Evolutionary conservation across 2,113 vertebrate species (phyloP).

Genomic region (Bungarus multicinctus): DNA sequence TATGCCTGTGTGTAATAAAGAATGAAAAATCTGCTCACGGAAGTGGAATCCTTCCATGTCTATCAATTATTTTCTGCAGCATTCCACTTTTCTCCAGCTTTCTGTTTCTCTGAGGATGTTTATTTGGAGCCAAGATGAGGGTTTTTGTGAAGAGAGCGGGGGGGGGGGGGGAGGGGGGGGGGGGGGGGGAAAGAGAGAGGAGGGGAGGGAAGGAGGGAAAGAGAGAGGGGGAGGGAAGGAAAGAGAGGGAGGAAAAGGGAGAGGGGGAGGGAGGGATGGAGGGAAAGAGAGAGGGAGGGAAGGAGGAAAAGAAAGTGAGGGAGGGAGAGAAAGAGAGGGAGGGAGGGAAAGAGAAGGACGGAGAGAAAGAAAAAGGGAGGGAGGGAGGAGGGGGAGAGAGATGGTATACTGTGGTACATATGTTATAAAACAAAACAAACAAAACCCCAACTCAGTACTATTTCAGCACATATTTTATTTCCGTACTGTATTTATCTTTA

Average conservation of each 20-base stretch:
- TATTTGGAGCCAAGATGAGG: neutral
- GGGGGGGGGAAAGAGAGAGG: too few species aligned
- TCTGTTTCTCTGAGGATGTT: neutral
- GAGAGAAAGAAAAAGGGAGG: too few species aligned
- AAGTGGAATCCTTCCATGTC: neutral
- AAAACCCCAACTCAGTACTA: neutral
- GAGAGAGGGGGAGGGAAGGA: too few species aligned
- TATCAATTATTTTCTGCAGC: neutral
- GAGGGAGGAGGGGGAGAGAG: neutral
- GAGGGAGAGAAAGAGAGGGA: too few species aligned
- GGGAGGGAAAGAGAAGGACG: too few species aligned
- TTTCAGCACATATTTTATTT: conserved; percentile 42
- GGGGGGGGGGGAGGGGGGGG: too few species aligned
- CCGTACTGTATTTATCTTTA: conserved; percentile 48
- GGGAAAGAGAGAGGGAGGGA: too few species aligned
- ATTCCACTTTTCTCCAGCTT: neutral
- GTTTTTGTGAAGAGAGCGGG: too few species aligned
- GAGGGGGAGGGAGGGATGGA: neutral
- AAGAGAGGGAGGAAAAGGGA: neutral
- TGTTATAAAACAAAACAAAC: conserved; percentile 6
- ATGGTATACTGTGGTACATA: neutral
- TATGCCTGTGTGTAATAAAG: neutral
- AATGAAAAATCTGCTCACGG: neutral
- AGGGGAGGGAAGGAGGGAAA: too few species aligned
- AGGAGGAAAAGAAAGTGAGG: neutral